Evolutionary conservation across 2,797 vertebrate genomes (phyloP), one percentile per base, ranked within the genome.

Genomic region (Triplophysa bombifrons): DNA sequence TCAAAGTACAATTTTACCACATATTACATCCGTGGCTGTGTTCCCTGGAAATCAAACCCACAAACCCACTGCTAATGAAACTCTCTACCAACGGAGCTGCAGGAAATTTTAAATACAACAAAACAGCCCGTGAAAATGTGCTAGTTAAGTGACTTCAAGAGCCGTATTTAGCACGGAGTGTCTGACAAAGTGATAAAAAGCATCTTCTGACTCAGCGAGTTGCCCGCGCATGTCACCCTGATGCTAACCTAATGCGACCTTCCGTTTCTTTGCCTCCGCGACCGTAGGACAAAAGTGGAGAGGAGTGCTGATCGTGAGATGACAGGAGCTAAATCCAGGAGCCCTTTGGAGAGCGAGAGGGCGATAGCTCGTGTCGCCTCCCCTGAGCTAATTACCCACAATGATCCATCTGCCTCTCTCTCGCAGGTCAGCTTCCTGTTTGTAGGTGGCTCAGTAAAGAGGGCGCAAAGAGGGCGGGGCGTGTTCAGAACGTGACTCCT

Each of bases 401-500:
- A 80, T 82, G 84, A 88, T 88, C 81, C 84, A 83, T 88, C 83
- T 81, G 80, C 76, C 85, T 77, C 79, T 84, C 83, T 84, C 64
- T 67, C 77, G 2, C 78, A 87, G 87, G 90, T 89, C 88, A 86
- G 65, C 69, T 83, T 85, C 76, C 82, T 85, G 83, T 83, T 74
- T 76, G 76, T 75, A 84, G 72, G 69, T 51, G 84, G 72, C 38
- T 10, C 81, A 80, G 82, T 85, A 86, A 84, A 86, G 80, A 79
- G 84, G 84, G 76, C 81, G 85, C 87, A 73, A 53, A 44, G 51
- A 87, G 86, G 76, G 82, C 84, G 85, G 79, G 85, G 80, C 80
- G 86, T 80, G 61, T 41, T 64, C 51, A 44, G 48, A 82, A 85
- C 87, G 80, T 90, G 88, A 87, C 90, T 90, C 76, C 84, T 89